Conservation (phyloP, 2,113 vertebrate species). For the Psilopsiagon aurifrons region DNA sequence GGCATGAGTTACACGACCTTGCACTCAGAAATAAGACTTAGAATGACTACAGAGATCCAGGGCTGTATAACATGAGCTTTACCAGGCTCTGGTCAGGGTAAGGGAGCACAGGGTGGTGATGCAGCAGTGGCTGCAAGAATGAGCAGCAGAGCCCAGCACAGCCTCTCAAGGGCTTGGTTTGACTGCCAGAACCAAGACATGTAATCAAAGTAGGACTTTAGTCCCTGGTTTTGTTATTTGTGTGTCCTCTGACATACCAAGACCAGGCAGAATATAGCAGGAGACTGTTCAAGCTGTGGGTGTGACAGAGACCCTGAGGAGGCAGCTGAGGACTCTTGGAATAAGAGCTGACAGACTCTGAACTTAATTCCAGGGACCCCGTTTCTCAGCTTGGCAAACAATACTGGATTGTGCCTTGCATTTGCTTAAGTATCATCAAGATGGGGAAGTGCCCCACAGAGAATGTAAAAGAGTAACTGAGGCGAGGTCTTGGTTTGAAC, state of each 20-base stretch:
- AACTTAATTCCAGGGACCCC: background rate
- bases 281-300: background rate
- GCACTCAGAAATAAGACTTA: background rate
- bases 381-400: background rate
- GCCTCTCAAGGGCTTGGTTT: background rate
- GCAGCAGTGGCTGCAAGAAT: background rate
- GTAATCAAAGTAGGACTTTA: background rate
- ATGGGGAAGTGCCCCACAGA: fast-evolving
- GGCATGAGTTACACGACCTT: background rate
- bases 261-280: background rate
- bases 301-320: background rate
- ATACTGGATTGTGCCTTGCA: background rate
- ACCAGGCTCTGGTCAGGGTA: background rate
- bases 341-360: background rate
- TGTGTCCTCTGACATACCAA: background rate
- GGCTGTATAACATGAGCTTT: background rate
- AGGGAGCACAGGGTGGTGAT: too few species aligned
- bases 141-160: background rate
- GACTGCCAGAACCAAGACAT: background rate
- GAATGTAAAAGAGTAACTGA: background rate
- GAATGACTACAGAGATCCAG: fast-evolving
- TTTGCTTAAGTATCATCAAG: background rate
- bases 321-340: background rate
- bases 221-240: background rate
- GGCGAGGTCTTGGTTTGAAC: background rate